Evolutionary conservation across 2,888 invertebrate species (phyloP).

Genomic region (Eupithecia tripunctaria): DNA sequence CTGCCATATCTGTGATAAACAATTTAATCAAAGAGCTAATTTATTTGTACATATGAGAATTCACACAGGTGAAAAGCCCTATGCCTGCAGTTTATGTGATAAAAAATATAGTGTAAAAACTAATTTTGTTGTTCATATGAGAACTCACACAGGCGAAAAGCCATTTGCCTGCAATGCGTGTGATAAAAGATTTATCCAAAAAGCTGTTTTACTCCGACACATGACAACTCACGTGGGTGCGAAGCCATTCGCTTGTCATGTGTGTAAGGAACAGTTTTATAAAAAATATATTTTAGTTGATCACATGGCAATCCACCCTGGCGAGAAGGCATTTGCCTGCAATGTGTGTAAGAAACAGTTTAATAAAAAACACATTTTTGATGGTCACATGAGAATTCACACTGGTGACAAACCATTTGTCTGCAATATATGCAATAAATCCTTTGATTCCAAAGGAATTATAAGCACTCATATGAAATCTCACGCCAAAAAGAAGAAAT

Average conservation of each 20-base stretch:
- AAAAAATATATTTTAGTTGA: neutral
- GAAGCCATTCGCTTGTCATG: neutral
- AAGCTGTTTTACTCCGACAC: neutral
- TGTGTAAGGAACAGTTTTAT: neutral
- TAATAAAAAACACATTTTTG: neutral
- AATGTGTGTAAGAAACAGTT: neutral
- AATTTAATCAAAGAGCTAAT: neutral
- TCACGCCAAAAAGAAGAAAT: neutral
- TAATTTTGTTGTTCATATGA: neutral
- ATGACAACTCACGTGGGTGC: neutral
- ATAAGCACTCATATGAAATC: neutral
- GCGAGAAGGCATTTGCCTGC: conserved; percentile 5
- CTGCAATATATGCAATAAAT: neutral
- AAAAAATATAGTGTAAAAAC: neutral
- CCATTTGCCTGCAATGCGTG: neutral
- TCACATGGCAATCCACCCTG: neutral
- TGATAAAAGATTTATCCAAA: neutral
- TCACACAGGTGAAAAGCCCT: conserved; percentile 7
- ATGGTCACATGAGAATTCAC: neutral
- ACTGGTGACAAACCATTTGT: neutral
- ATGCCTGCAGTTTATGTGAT: neutral
- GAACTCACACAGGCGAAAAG: neutral
- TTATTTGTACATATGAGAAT: neutral
- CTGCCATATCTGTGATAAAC: neutral
- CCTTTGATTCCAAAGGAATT: neutral